phyloP scores from a whole-genome alignment of 1,140 invertebrate genomes.

The Drosophila azteca region DNA sequence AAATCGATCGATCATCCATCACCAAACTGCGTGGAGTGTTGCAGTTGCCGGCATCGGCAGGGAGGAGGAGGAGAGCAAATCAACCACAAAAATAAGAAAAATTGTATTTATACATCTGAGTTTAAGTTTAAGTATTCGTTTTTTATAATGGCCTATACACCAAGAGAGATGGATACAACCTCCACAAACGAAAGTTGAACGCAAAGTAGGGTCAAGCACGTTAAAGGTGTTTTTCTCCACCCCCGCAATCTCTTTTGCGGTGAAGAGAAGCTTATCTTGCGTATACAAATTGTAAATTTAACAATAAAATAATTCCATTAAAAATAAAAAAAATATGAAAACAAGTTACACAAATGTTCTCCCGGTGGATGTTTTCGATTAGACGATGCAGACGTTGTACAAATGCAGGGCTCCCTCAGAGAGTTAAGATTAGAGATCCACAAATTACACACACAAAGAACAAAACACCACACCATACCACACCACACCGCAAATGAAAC shows the following conservation, averaged over 20 bases:
- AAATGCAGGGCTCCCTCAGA: neutral
- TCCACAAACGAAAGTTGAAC: conserved; percentile 14
- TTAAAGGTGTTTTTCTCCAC: conserved; percentile 12
- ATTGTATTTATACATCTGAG: conserved; percentile 76
- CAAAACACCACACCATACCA: too few species aligned
- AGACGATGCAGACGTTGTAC: conserved; percentile 16
- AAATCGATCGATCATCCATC: too few species aligned
- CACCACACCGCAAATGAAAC: conserved; percentile 36
- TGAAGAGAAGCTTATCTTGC: conserved; percentile 41
- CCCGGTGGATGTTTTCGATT: conserved; percentile 28
- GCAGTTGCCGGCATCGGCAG: conserved; percentile 9
- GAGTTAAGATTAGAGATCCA: conserved; percentile 1
- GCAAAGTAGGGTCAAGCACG: conserved; percentile 4
- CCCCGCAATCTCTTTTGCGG: conserved; percentile 11
- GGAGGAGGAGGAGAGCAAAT: conserved; percentile 18
- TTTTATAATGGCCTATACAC: conserved; percentile 62
- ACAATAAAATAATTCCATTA: conserved; percentile 79
- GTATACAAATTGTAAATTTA: conserved; percentile 71
- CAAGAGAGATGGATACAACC: conserved; percentile 41
- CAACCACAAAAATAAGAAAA: conserved; percentile 54
- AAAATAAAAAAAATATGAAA: conserved; percentile 61
- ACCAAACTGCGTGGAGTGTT: conserved; percentile 6
- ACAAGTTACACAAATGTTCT: conserved; percentile 3
- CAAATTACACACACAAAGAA: conserved; percentile 16
- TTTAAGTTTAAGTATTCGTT: conserved; percentile 78